phyloP scores from a whole-genome alignment of 1,140 invertebrate species.

The Musca domestica region DNA sequence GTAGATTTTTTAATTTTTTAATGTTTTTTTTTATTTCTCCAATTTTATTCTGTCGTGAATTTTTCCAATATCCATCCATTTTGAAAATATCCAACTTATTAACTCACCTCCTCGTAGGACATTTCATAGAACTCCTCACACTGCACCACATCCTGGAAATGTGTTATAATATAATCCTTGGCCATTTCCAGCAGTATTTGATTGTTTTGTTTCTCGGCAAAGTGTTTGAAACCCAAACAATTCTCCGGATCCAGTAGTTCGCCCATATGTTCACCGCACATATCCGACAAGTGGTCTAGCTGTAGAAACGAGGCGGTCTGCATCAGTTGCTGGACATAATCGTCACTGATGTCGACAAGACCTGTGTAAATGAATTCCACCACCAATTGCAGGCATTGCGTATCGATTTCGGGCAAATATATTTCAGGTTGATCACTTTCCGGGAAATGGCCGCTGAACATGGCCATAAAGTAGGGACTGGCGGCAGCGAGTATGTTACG shows the following conservation, averaged over 20 bases:
- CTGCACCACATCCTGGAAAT: conserved; percentile 28
- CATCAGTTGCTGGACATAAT: conserved; percentile 26
- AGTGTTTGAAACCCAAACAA: conserved; percentile 29
- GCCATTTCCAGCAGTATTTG: conserved; percentile 22
- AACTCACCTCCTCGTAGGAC: conserved; percentile 25
- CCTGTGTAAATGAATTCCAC: conserved; percentile 31
- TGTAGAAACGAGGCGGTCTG: conserved; percentile 27
- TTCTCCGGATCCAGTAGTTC: conserved; percentile 26
- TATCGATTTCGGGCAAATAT: conserved; percentile 25
- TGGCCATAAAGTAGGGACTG: conserved; percentile 29
- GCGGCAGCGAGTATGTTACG: conserved; percentile 27
- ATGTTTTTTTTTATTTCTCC: too few relatives aligned
- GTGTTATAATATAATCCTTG: conserved; percentile 15
- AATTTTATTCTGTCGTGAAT: too few relatives aligned
- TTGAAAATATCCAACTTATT: background rate
- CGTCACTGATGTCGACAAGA: conserved; percentile 6
- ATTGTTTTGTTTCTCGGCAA: conserved; percentile 28
- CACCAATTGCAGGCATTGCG: conserved; percentile 22
- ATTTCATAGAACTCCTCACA: conserved; percentile 29
- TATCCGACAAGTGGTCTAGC: conserved; percentile 24
- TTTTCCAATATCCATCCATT: too few relatives aligned
- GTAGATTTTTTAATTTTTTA: too few relatives aligned
- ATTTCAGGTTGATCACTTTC: conserved; percentile 26
- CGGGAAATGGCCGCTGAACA: conserved; percentile 29
- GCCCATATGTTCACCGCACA: conserved; percentile 25